Evolutionary conservation across 1,140 invertebrate genomes (phyloP).

Genomic region (Bactericera cockerelli): DNA sequence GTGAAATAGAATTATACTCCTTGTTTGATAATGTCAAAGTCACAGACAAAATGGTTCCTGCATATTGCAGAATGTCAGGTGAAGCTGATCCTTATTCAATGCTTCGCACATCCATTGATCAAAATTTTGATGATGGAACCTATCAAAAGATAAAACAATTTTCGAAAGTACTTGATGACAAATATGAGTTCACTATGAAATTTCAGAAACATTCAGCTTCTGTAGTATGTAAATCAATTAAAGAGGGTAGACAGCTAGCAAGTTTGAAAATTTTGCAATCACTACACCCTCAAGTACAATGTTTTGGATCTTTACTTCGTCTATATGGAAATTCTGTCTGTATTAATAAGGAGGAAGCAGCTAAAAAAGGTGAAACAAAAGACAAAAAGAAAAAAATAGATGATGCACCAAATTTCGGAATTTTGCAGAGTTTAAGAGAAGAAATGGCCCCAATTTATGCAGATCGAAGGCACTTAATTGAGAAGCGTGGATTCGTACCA

Average conservation of each 20-base stretch:
- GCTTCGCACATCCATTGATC: constrained; percentile 74
- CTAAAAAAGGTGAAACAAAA: constrained; percentile 79
- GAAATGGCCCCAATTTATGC: constrained; percentile 71
- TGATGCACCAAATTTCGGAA: constrained; percentile 83
- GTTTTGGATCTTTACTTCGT: constrained; percentile 81
- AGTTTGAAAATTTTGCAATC: constrained; percentile 72
- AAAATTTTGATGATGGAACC: constrained; percentile 29
- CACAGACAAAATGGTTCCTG: constrained; percentile 80
- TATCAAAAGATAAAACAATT: constrained; percentile 24
- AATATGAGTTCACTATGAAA: constrained; percentile 86
- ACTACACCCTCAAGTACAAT: constrained; percentile 79
- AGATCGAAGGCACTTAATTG: background rate
- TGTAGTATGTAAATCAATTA: constrained; percentile 83
- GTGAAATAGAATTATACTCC: constrained; percentile 22
- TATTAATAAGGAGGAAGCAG: constrained; percentile 84
- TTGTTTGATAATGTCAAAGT: constrained; percentile 92
- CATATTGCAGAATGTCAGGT: constrained; percentile 84
- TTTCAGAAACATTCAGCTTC: constrained; percentile 80
- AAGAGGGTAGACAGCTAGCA: constrained; percentile 88
- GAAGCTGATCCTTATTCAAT: constrained; percentile 89
- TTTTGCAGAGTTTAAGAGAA: constrained; percentile 70
- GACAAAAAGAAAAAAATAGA: constrained; percentile 75
- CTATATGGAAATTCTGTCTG: constrained; percentile 85
- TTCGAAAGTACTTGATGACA: constrained; percentile 73
- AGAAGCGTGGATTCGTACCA: too few species aligned